Percentiles rank a stretch among this genome's conserved stretches.
These are phyloP conservation scores for Muscicapa adusta DNA, from an alignment of 2,113 vertebrate species.

Conservation along the genomic window DNA sequence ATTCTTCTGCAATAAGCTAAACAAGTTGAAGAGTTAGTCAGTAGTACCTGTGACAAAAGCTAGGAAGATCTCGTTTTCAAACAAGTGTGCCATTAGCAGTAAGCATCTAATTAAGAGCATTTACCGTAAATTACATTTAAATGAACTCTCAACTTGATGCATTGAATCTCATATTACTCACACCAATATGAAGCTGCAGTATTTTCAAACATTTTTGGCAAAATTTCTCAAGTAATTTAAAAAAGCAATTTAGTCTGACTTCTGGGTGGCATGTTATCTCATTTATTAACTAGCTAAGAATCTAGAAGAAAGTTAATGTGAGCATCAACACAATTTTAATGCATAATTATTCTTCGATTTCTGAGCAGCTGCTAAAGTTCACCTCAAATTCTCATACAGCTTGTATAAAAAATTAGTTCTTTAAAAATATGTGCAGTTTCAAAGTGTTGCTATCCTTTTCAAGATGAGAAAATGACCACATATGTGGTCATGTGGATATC, in stretches of 20 bases:
- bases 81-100: background rate
- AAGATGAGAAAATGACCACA: background rate
- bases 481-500: background rate
- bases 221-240: background rate
- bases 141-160: background rate
- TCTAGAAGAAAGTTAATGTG: background rate
- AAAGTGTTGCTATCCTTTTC: background rate
- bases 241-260: background rate
- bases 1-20: conserved; percentile 95
- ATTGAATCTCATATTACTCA: background rate
- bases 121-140: background rate
- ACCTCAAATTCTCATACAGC: background rate
- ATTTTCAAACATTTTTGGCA: background rate
- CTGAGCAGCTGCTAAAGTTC: background rate
- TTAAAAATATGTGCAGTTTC: background rate
- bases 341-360: background rate
- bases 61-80: background rate
- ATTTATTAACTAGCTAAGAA: background rate
- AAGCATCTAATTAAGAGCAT: background rate
- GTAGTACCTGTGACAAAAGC: background rate
- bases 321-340: background rate
- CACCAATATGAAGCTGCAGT: background rate
- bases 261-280: background rate
- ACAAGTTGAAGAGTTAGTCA: background rate
- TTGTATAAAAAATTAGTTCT: background rate